phyloP scores from a whole-genome alignment of 2,113 vertebrate species.

The Suricata suricatta region DNA sequence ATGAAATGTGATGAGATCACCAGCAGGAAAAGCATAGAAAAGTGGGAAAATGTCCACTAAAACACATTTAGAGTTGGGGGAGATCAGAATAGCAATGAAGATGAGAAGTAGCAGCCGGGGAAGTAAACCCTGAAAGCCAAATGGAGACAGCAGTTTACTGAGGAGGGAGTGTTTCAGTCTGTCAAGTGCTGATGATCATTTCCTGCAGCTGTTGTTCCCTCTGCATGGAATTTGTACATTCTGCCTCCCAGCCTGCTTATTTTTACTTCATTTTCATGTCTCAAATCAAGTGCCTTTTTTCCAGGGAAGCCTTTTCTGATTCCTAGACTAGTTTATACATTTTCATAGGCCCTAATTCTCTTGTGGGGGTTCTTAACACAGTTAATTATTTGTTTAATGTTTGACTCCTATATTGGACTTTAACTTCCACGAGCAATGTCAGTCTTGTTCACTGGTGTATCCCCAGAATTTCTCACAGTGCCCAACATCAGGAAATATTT shows the following conservation, averaged over 20 bases:
- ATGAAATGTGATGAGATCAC: background rate
- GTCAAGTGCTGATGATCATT: no score
- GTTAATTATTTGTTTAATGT: background rate
- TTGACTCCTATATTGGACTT: background rate
- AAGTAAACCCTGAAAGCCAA: background rate
- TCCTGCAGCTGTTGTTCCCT: background rate
- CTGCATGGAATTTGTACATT: background rate
- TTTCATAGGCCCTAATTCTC: background rate
- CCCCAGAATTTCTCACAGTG: background rate
- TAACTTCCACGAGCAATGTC: background rate
- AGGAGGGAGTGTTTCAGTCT: background rate
- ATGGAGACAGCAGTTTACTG: background rate
- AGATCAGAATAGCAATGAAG: background rate
- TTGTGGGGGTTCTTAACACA: background rate
- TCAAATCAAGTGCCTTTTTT: background rate
- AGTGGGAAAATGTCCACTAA: background rate
- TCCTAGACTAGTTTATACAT: background rate
- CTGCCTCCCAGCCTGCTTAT: background rate
- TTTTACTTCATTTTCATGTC: background rate
- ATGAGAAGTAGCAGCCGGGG: background rate
- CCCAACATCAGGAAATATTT: background rate
- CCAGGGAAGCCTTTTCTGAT: background rate
- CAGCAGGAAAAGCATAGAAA: background rate
- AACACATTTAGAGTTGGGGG: background rate
- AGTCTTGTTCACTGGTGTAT: background rate